These are phyloP conservation scores for Scophthalmus maximus DNA, from an alignment of 2,113 vertebrate genomes.

Conservation along the genomic window DNA sequence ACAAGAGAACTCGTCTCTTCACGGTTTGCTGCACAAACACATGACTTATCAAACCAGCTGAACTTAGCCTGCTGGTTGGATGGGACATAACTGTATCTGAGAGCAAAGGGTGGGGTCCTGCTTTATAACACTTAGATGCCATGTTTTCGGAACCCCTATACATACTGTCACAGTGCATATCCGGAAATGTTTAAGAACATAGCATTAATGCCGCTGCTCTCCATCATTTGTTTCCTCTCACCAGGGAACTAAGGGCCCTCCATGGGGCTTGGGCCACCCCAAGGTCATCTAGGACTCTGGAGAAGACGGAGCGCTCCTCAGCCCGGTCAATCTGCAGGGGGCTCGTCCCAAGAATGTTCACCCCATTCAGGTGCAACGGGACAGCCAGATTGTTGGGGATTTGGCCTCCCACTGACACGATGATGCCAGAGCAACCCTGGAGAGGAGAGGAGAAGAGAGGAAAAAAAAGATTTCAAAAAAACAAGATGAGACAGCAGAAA, in stretches of 20 bases:
- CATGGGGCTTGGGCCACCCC: conserved; percentile 91
- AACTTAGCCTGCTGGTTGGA: too few species aligned
- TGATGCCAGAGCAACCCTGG: conserved; percentile 90
- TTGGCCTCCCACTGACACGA: conserved; percentile 95
- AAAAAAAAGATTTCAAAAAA: neutral
- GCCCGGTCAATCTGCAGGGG: conserved; percentile 90
- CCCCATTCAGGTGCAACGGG: conserved; percentile 87
- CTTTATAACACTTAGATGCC: too few species aligned
- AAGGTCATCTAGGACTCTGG: conserved; percentile 90
- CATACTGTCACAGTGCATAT: neutral
- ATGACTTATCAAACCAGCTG: too few species aligned
- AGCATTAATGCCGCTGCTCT: neutral
- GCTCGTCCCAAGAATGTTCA: conserved; percentile 92
- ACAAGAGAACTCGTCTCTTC: too few species aligned
- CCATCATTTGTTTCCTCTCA: conserved; percentile 63
- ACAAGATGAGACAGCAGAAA: too few species aligned
- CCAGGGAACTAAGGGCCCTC: conserved; percentile 92
- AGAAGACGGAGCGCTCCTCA: conserved; percentile 93
- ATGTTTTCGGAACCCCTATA: too few species aligned
- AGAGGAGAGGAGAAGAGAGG: neutral
- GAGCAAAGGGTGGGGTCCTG: too few species aligned
- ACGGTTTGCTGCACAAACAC: too few species aligned
- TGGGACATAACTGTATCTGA: too few species aligned
- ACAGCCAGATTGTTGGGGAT: conserved; percentile 95
- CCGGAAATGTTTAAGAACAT: neutral